Conservation (phyloP, 2,113 vertebrate species). For the Tapirus terrestris region DNA sequence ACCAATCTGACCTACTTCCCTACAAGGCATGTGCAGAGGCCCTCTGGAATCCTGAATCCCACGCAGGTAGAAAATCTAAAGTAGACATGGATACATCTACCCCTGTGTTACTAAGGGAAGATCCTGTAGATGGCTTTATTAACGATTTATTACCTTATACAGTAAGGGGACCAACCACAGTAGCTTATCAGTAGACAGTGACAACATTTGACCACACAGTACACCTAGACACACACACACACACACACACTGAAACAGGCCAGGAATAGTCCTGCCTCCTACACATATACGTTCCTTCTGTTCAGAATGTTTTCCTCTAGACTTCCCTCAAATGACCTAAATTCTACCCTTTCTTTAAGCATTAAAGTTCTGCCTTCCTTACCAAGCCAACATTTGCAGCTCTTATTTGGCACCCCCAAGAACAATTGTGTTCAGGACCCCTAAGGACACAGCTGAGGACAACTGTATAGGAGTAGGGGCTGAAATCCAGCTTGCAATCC, state of each 20-base stretch:
- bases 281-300: neutral
- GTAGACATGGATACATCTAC: neutral
- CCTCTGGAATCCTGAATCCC: neutral
- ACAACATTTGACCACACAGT: neutral
- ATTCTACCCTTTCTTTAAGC: neutral
- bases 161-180: neutral
- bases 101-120: neutral
- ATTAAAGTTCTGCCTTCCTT: neutral
- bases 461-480: neutral
- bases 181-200: neutral
- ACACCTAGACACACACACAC: neutral
- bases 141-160: neutral
- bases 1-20: neutral
- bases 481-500: constrained; percentile 18
- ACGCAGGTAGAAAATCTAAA: neutral
- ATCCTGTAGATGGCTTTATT: neutral
- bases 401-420: neutral
- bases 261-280: neutral
- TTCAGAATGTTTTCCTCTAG: neutral
- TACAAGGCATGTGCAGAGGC: neutral
- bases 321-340: neutral
- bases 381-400: neutral
- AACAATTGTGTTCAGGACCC: neutral
- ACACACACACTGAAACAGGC: neutral
- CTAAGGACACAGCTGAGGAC: neutral